Evolutionary conservation across 1,140 invertebrate species (phyloP).

Genomic region (Probaryconus sp.): DNA sequence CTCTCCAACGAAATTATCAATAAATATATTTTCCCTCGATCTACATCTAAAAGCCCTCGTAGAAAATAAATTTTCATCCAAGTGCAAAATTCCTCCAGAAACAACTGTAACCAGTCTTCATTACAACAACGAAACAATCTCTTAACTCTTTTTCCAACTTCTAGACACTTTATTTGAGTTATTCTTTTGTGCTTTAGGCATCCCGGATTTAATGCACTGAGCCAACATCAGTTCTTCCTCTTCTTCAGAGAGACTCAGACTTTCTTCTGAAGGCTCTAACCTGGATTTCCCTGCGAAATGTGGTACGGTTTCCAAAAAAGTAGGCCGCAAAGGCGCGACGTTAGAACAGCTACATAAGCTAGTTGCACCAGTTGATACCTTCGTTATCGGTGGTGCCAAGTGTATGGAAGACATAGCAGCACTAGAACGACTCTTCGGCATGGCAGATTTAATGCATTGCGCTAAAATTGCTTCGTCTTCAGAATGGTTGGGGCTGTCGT

Average conservation of each 20-base stretch:
- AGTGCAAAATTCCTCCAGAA: no score
- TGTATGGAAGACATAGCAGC: background rate
- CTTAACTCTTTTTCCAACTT: constrained; percentile 41
- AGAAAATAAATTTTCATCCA: no score
- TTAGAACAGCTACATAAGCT: constrained; percentile 49
- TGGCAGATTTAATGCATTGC: constrained; percentile 69
- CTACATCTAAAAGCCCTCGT: no score
- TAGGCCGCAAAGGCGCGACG: constrained; percentile 27
- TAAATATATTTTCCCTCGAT: no score
- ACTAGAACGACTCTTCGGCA: constrained; percentile 63
- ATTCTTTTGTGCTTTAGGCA: constrained; percentile 65
- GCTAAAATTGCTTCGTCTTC: constrained; percentile 69
- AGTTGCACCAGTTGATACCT: constrained; percentile 15
- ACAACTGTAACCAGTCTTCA: no score
- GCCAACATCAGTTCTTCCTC: constrained; percentile 73
- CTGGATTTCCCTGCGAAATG: constrained; percentile 9
- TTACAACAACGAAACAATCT: background rate
- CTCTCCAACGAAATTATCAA: no score
- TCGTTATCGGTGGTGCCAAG: constrained; percentile 3
- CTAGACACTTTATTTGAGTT: constrained; percentile 1
- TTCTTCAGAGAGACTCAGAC: constrained; percentile 67
- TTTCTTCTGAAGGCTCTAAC: constrained; percentile 56
- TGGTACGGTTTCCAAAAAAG: constrained; percentile 17
- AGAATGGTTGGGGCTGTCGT: constrained; percentile 70
- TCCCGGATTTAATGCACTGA: constrained; percentile 71